phyloP scores from a whole-genome alignment of 2,113 vertebrate genomes.

The Grammomys dolichurus region DNA sequence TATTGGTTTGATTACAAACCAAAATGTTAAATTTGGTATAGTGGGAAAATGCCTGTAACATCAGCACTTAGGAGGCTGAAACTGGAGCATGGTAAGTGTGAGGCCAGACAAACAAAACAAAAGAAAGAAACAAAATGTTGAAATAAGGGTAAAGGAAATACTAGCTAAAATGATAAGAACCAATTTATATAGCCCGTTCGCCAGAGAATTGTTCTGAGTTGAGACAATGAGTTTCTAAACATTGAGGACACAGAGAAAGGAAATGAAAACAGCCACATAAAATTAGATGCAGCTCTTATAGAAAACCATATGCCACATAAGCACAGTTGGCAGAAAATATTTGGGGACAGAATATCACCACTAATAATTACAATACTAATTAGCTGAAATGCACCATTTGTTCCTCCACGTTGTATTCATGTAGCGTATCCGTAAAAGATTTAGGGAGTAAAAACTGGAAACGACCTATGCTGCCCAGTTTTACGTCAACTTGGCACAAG shows the following conservation, averaged over 20 bases:
- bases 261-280: not conserved
- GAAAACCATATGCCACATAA: not conserved
- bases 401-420: not conserved
- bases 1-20: not conserved
- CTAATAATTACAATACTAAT: not conserved
- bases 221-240: not conserved
- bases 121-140: not conserved
- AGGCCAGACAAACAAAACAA: not conserved
- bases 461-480: not conserved
- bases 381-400: not conserved
- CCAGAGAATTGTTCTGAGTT: not conserved
- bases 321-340: not conserved
- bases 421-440: not conserved
- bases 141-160: not conserved
- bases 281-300: not conserved
- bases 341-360: not conserved
- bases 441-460: not conserved
- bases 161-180: not conserved
- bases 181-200: no score
- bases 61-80: not conserved
- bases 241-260: not conserved
- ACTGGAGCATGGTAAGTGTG: not conserved
- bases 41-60: not conserved
- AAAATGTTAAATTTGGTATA: not conserved
- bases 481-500: not conserved